phyloP scores from a whole-genome alignment of 2,797 vertebrate genomes.

The Pangasius larnaudii region DNA sequence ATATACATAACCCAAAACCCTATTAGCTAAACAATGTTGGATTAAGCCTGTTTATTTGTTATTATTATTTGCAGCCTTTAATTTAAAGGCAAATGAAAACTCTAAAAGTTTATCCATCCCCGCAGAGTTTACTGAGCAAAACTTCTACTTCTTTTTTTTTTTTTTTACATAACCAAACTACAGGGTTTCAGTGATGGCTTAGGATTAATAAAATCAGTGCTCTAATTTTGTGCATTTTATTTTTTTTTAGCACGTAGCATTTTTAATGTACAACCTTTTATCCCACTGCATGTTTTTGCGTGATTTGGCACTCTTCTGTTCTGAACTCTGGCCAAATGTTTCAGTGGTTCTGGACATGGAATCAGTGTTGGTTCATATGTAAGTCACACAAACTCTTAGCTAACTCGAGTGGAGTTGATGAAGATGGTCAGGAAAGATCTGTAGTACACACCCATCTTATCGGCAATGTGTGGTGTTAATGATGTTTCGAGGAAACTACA shows the following conservation, averaged over 20 bases:
- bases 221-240: not conserved
- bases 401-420: not conserved
- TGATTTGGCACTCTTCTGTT: slow-evolving; percentile 1
- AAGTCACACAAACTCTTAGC: not conserved
- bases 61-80: slow-evolving; percentile 8
- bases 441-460: not conserved
- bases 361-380: not conserved
- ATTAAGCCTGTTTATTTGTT: slow-evolving; percentile 4
- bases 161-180: not conserved
- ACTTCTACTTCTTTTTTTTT: not conserved
- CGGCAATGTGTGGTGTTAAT: not conserved
- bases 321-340: slow-evolving; percentile 13
- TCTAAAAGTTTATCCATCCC: not conserved
- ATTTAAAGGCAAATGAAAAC: not conserved
- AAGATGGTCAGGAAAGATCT: slow-evolving; percentile 9
- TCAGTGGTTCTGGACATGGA: not conserved
- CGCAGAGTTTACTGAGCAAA: not conserved
- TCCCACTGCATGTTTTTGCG: not conserved
- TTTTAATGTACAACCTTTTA: not conserved
- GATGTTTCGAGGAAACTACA: not conserved
- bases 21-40: slow-evolving; percentile 12
- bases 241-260: not conserved
- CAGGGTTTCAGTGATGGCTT: not conserved
- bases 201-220: not conserved
- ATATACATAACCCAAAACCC: not conserved